Percentiles rank a stretch among this genome's conserved stretches.
phyloP scores from a whole-genome alignment of 2,888 invertebrate genomes.

The Acleris literana region DNA sequence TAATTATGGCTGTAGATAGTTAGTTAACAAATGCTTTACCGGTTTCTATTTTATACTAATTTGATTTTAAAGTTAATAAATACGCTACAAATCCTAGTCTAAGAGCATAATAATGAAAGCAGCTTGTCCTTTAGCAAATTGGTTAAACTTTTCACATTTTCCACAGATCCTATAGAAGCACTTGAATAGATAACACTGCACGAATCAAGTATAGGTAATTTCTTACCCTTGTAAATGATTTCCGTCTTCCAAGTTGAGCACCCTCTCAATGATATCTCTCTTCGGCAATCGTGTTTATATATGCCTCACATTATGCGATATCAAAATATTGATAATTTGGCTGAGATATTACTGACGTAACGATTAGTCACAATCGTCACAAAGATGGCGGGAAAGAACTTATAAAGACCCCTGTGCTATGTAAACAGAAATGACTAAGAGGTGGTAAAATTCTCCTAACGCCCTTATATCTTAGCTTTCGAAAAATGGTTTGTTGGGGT shows the following conservation, averaged over 20 bases:
- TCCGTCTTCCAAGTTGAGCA: constrained; percentile 21
- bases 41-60: too few relatives aligned
- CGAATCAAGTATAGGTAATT: background rate
- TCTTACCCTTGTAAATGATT: constrained; percentile 15
- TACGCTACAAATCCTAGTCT: too few relatives aligned
- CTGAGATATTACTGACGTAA: constrained; percentile 13
- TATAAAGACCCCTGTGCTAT: constrained; percentile 2
- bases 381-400: constrained; percentile 9
- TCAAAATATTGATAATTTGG: constrained; percentile 23
- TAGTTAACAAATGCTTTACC: too few relatives aligned
- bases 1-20: too few relatives aligned
- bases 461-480: too few relatives aligned
- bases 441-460: background rate
- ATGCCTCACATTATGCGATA: constrained; percentile 23
- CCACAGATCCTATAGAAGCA: too few relatives aligned
- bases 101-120: too few relatives aligned
- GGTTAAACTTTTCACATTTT: too few relatives aligned
- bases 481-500: too few relatives aligned
- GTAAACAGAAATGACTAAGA: constrained; percentile 12
- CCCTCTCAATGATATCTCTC: constrained; percentile 24
- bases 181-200: background rate
- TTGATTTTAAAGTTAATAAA: too few relatives aligned
- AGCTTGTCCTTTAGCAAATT: too few relatives aligned
- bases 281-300: constrained; percentile 20
- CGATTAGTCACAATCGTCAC: constrained; percentile 16